phyloP scores from a whole-genome alignment of 2,113 vertebrate species.

The Heterotis niloticus region DNA sequence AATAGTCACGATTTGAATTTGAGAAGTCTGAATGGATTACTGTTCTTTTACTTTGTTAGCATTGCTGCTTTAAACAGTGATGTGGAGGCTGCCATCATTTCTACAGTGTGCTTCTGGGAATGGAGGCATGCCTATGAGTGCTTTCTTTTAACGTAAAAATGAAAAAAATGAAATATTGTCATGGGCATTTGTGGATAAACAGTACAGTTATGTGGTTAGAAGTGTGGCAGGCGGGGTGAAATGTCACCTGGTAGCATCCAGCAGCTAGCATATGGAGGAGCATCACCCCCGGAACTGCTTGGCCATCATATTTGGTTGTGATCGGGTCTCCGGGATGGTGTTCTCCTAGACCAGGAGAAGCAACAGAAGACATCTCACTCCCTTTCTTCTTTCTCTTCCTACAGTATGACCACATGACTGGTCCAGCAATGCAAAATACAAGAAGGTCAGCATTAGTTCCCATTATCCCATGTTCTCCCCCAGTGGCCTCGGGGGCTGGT shows the following conservation, averaged over 20 bases:
- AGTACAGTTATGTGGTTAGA: too few species aligned
- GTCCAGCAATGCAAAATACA: neutral
- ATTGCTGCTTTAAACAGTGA: too few species aligned
- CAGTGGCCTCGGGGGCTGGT: conserved; percentile 22
- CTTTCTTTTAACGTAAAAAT: too few species aligned
- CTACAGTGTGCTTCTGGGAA: too few species aligned
- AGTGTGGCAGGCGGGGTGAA: conserved; percentile 13
- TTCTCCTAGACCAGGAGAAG: neutral
- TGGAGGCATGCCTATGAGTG: too few species aligned
- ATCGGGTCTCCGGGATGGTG: conserved; percentile 14
- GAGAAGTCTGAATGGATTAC: neutral
- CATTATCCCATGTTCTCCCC: conserved; percentile 16
- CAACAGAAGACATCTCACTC: neutral
- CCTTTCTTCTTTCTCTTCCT: neutral
- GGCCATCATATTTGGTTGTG: conserved; percentile 6
- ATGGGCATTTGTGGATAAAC: too few species aligned
- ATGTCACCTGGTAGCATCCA: conserved; percentile 30
- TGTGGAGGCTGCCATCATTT: too few species aligned
- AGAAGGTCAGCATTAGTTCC: conserved; percentile 32
- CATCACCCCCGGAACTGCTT: neutral
- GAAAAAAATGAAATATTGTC: too few species aligned
- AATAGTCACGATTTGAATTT: neutral
- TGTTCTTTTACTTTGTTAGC: neutral
- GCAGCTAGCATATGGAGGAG: conserved; percentile 25
- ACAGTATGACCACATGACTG: neutral